These are phyloP conservation scores for Nasonia longicornis DNA, from an alignment of 1,140 invertebrate species.

Conservation along the genomic window DNA sequence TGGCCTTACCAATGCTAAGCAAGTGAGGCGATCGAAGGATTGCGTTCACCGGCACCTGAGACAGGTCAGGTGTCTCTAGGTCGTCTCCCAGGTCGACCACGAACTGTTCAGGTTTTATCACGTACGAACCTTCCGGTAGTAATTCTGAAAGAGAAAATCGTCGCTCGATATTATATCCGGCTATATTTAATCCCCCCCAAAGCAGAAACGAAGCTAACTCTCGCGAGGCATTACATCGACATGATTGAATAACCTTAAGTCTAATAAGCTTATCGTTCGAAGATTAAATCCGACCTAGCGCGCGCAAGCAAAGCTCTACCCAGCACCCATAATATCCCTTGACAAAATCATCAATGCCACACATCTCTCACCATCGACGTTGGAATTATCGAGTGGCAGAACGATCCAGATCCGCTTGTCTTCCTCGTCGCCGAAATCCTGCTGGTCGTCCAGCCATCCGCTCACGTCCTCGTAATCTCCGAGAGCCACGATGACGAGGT, in stretches of 20 bases:
- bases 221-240: background rate
- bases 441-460: constrained; percentile 55
- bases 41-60: constrained; percentile 12
- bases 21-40: constrained; percentile 59
- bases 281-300: too few species aligned
- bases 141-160: constrained; percentile 52
- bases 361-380: constrained; percentile 54
- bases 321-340: background rate
- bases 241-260: background rate
- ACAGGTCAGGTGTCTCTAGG: constrained; percentile 37
- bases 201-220: background rate
- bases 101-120: constrained; percentile 53
- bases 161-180: background rate
- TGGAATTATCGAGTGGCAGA: constrained; percentile 57
- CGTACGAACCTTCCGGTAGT: constrained; percentile 58
- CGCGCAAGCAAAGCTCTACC: too few species aligned
- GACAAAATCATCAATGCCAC: background rate
- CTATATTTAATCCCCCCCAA: background rate
- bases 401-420: constrained; percentile 57
- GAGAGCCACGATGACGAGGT: constrained; percentile 54
- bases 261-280: background rate
- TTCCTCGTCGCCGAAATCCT: constrained; percentile 31
- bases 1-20: constrained; percentile 58
- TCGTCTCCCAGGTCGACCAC: constrained; percentile 45
- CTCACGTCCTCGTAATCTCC: constrained; percentile 54